These are phyloP conservation scores for Hedya salicella DNA, from an alignment of 2,888 invertebrate genomes.

Conservation along the genomic window DNA sequence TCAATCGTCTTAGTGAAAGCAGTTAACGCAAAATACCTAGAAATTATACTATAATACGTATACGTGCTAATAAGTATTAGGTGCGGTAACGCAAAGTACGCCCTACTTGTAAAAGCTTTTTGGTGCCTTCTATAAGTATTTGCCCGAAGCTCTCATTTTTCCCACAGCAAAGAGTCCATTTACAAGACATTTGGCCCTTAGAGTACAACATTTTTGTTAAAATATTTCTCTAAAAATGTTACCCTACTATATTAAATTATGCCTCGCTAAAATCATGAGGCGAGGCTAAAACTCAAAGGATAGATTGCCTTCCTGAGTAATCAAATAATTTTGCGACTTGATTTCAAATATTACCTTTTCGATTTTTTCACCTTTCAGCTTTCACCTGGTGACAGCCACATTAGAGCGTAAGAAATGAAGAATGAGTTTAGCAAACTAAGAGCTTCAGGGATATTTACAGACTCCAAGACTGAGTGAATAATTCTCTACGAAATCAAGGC, in stretches of 20 bases:
- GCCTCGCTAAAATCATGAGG: slow-evolving; percentile 51
- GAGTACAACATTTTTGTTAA: slow-evolving; percentile 42
- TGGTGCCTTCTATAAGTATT: slow-evolving; percentile 21
- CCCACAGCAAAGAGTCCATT: slow-evolving; percentile 27
- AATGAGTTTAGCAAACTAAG: too few species aligned
- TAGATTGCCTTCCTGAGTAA: slow-evolving; percentile 56
- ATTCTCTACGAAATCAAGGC: too few species aligned
- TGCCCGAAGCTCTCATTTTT: slow-evolving; percentile 27
- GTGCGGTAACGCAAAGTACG: slow-evolving; percentile 26
- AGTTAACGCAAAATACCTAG: not conserved
- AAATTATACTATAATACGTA: slow-evolving; percentile 1
- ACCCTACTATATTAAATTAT: slow-evolving; percentile 55
- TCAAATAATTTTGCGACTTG: slow-evolving; percentile 55
- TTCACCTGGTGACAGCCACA: too few species aligned
- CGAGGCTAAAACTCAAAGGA: slow-evolving; percentile 59
- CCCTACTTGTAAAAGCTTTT: slow-evolving; percentile 39
- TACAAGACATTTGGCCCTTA: slow-evolving; percentile 30
- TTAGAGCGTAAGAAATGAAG: too few species aligned
- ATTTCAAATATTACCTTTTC: slow-evolving; percentile 41
- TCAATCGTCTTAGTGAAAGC: slow-evolving; percentile 13
- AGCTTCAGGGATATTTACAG: too few species aligned
- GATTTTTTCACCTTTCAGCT: slow-evolving; percentile 37
- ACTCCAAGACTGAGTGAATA: too few species aligned
- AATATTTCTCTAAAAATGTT: slow-evolving; percentile 47
- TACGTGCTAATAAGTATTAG: slow-evolving; percentile 20